Evolutionary conservation across 1,140 invertebrate species (phyloP).

Genomic region (Drosophila nigromelanica): DNA sequence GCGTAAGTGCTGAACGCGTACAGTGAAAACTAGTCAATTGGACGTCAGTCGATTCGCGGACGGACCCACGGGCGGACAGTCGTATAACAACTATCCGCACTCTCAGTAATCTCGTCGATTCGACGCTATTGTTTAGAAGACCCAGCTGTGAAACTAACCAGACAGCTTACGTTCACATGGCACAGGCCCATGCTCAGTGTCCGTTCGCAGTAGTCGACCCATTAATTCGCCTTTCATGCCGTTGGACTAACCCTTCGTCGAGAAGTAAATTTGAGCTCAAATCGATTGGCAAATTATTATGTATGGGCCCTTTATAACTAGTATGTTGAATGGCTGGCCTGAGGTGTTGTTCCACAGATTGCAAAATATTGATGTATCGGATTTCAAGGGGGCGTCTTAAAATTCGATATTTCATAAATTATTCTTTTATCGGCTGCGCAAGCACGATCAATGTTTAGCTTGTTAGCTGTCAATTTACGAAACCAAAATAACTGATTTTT

Average conservation of each 20-base stretch:
- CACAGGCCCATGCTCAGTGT: constrained; percentile 11
- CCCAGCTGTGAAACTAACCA: constrained; percentile 56
- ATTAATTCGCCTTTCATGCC: constrained; percentile 28
- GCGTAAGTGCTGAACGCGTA: constrained; percentile 51
- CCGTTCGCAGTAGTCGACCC: constrained; percentile 19
- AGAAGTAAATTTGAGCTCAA: constrained; percentile 69
- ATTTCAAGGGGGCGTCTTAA: constrained; percentile 52
- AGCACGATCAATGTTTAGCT: constrained; percentile 53
- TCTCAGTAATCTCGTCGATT: constrained; percentile 58
- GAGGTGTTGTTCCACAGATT: constrained; percentile 73
- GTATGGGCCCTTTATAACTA: constrained; percentile 48
- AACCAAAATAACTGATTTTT: background rate
- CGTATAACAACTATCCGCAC: constrained; percentile 11
- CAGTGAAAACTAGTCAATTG: constrained; percentile 35
- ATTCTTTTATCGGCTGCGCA: constrained; percentile 12
- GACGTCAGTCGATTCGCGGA: constrained; percentile 17
- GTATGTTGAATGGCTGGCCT: constrained; percentile 57
- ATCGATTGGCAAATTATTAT: constrained; percentile 79
- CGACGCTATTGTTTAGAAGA: constrained; percentile 71
- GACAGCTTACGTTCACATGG: background rate
- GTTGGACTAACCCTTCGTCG: constrained; percentile 56
- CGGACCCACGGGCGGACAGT: constrained; percentile 37
- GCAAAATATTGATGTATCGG: constrained; percentile 66
- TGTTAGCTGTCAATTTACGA: constrained; percentile 57
- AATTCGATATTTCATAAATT: constrained; percentile 77